Evolutionary conservation across 1,140 invertebrate genomes (phyloP).

Genomic region (Agraylea sexmaculata): DNA sequence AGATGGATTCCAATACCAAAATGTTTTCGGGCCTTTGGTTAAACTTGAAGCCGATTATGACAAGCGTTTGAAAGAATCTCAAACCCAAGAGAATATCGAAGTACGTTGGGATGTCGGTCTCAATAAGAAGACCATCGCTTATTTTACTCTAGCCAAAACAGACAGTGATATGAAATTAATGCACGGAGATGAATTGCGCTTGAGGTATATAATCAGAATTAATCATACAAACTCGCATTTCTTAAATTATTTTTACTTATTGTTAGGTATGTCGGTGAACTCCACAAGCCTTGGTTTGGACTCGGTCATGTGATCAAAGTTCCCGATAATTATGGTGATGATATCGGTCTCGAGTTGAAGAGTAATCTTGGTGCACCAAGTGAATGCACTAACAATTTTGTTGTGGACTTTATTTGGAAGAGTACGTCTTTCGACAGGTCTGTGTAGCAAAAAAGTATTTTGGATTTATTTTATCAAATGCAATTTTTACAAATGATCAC

Average conservation of each 20-base stretch:
- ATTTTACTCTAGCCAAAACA: constrained; percentile 95
- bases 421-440: constrained; percentile 96
- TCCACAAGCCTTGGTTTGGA: constrained; percentile 88
- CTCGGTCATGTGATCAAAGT: constrained; percentile 98
- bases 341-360: constrained; percentile 95
- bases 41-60: constrained; percentile 98
- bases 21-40: constrained; percentile 94
- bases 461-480: background rate
- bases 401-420: constrained; percentile 99
- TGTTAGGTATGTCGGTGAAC: constrained; percentile 77
- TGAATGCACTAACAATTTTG: constrained; percentile 90
- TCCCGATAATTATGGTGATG: constrained; percentile 96
- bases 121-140: constrained; percentile 96
- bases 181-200: constrained; percentile 94
- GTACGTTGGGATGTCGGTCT: constrained; percentile 97
- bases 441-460: background rate
- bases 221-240: constrained; percentile 6
- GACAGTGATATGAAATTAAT: constrained; percentile 99
- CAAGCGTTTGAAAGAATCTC: constrained; percentile 93
- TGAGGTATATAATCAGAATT: constrained; percentile 35
- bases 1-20: constrained; percentile 98
- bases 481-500: background rate
- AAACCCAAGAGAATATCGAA: constrained; percentile 97
- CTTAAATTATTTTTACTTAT: constrained; percentile 4
- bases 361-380: constrained; percentile 79